A percentile compares a stretch with the other conserved stretches of the same genome.
Evolutionary conservation across 2,888 invertebrate genomes (phyloP).

Genomic region (Eueremaeus valkanovi): DNA sequence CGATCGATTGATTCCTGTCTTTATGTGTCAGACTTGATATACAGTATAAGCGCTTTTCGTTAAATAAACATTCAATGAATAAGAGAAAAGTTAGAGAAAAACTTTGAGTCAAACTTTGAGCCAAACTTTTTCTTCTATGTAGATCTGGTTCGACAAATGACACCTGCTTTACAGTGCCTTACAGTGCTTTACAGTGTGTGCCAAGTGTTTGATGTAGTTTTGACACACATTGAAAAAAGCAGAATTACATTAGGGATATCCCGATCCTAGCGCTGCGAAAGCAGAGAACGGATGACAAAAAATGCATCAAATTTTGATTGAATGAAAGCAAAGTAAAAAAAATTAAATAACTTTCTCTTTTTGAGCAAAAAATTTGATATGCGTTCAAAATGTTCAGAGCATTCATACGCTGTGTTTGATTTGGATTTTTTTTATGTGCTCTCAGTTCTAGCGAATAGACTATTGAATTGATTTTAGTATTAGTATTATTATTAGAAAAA

Average conservation of each 20-base stretch:
- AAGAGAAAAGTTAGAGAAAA: neutral
- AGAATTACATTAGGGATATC: conserved; percentile 27
- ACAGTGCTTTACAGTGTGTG: neutral
- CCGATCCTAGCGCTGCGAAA: neutral
- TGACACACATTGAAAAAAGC: neutral
- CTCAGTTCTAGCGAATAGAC: neutral
- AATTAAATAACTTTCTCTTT: conserved; percentile 12
- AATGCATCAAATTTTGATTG: conserved; percentile 20
- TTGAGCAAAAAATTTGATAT: neutral
- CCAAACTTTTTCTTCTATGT: neutral
- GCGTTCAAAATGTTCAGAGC: neutral
- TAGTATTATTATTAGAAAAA: neutral
- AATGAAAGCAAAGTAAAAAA: neutral
- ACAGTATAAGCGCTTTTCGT: neutral
- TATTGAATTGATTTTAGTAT: conserved; percentile 20
- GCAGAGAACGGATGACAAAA: neutral
- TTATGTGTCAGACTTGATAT: conserved; percentile 7
- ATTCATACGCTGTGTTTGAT: neutral
- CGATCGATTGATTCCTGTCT: conserved; percentile 33
- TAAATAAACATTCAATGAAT: neutral
- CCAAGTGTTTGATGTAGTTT: neutral
- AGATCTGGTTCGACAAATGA: conserved; percentile 27
- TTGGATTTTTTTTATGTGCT: neutral
- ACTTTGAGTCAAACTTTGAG: neutral
- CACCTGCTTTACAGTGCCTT: conserved; percentile 14